phyloP scores from a whole-genome alignment of 2,113 vertebrate species.

The Lagenorhynchus albirostris region DNA sequence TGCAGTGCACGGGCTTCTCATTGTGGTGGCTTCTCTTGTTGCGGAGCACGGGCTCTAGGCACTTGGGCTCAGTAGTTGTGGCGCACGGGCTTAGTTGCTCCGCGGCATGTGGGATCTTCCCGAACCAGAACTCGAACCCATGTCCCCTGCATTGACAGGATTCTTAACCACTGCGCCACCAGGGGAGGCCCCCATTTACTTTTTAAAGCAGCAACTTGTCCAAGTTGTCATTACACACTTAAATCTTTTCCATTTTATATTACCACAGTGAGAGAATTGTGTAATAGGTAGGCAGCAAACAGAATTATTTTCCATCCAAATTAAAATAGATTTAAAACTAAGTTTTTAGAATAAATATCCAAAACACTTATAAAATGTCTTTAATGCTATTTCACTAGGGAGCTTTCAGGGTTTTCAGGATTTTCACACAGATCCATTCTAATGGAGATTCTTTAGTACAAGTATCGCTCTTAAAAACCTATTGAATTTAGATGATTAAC shows the following conservation, averaged over 20 bases:
- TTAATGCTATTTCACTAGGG: neutral
- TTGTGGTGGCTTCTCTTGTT: too few relatives aligned
- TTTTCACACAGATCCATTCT: conserved; percentile 5
- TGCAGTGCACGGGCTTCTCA: too few relatives aligned
- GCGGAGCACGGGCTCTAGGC: too few relatives aligned
- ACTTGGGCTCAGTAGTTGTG: too few relatives aligned
- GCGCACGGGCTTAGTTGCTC: too few relatives aligned
- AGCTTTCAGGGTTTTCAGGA: conserved; percentile 11
- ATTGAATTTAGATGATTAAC: neutral
- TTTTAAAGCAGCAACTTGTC: neutral
- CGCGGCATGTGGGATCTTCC: too few relatives aligned
- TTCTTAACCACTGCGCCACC: too few relatives aligned
- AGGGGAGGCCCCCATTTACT: neutral
- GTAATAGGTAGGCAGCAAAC: neutral
- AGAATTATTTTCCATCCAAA: neutral
- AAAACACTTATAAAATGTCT: neutral
- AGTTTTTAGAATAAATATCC: neutral
- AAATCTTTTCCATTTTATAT: conserved; percentile 17
- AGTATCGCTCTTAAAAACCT: neutral
- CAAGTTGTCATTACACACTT: neutral
- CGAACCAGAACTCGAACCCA: too few relatives aligned
- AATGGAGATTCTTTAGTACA: neutral
- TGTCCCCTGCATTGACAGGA: too few relatives aligned
- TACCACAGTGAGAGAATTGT: neutral
- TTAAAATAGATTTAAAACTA: neutral